A percentile compares a stretch with the other conserved stretches of the same genome.
phyloP scores from a whole-genome alignment of 2,113 vertebrate genomes.

The Hypomesus transpacificus region DNA sequence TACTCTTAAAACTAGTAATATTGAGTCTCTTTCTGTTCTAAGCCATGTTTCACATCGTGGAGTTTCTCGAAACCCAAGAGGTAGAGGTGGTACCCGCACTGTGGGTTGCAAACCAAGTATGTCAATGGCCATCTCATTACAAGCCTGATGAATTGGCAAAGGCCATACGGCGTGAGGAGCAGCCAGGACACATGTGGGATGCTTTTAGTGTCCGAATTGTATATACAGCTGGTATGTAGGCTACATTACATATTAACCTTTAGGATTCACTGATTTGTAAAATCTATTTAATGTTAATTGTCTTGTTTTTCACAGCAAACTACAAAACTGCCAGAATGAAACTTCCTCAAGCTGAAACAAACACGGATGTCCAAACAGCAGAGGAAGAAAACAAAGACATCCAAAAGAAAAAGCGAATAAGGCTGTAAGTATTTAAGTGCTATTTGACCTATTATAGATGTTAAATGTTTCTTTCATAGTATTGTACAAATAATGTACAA shows the following conservation, averaged over 20 bases:
- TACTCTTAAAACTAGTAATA: background rate
- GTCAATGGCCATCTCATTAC: background rate
- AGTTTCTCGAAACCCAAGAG: background rate
- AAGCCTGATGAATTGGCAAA: background rate
- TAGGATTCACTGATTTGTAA: conserved; percentile 4
- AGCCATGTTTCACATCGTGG: background rate
- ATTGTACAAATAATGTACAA: too few species aligned
- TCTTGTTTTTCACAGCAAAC: background rate
- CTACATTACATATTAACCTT: background rate
- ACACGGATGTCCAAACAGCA: background rate
- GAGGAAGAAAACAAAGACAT: conserved; percentile 3
- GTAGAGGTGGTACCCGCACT: background rate
- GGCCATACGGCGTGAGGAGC: background rate
- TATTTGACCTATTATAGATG: background rate
- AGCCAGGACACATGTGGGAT: conserved; percentile 1
- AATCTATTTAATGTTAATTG: background rate
- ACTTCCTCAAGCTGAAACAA: background rate
- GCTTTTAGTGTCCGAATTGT: conserved; percentile 1
- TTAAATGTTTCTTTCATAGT: too few species aligned
- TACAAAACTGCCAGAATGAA: background rate
- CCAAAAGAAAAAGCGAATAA: background rate
- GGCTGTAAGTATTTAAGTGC: conserved; percentile 1
- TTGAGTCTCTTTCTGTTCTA: background rate
- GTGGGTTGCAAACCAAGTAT: background rate
- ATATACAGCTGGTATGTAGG: conserved; percentile 1